phyloP scores from a whole-genome alignment of 35 echinoderm and acorn worm species.

The Heliocidaris tuberculata region DNA sequence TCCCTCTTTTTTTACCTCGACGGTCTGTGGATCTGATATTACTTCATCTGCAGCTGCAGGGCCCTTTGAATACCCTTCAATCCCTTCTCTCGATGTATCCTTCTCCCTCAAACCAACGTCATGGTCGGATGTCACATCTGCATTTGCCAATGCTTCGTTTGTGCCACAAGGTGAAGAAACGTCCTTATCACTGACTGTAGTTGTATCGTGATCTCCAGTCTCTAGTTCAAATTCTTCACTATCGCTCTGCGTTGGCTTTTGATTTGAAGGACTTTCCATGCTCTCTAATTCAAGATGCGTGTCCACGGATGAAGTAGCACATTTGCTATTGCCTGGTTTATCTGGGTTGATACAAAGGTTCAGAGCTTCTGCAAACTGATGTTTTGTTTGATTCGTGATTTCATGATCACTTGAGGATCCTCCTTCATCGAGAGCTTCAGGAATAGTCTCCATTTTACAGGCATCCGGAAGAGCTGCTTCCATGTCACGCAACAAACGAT shows the following conservation, averaged over 20 bases:
- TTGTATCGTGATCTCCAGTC: neutral
- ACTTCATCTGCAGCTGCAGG: neutral
- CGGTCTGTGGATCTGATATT: neutral
- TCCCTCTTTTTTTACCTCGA: neutral
- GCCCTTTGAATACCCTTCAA: neutral
- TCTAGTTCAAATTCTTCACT: neutral
- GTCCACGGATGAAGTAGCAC: neutral
- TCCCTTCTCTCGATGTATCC: neutral
- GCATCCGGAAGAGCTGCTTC: neutral
- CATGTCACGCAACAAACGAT: neutral
- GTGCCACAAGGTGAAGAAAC: neutral
- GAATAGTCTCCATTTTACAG: neutral
- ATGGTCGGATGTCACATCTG: neutral
- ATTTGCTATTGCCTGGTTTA: neutral
- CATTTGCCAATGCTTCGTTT: neutral
- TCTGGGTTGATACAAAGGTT: neutral
- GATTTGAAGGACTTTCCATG: neutral
- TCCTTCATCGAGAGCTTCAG: neutral
- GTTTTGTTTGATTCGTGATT: neutral
- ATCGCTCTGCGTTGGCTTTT: neutral
- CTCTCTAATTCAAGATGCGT: neutral
- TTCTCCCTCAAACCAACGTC: neutral
- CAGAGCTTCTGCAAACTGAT: neutral
- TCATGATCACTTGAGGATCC: neutral
- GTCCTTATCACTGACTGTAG: neutral